Base-by-base conservation (phyloP, 2,797 vertebrate species). In the Nyctalus aviator region DNA sequence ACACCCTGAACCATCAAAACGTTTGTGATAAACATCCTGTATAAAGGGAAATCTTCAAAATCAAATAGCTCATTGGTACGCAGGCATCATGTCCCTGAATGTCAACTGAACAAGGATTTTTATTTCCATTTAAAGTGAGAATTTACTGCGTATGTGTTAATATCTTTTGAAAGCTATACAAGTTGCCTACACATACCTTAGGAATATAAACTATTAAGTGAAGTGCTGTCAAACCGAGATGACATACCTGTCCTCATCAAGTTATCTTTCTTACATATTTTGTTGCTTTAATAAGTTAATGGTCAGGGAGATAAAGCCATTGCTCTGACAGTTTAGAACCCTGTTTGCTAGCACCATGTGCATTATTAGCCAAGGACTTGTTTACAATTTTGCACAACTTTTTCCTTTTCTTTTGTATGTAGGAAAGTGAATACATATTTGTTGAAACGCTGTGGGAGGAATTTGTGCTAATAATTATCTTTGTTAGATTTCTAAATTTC, bases 31-130 rank as follows among this genome's bases (percentile, higher is more conserved):
- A 84, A 30, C 18, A 64, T 68, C 5, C 25, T 66, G 17, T 17
- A 44, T 71, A 35, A 71, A 93, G 69, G 77, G 12, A 83, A 88
- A 57, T 57, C 44, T 77, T 86, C 25, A 85, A 93, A 87, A 73
- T 78, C 18, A 90, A 46, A 53, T 72, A 35, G 21, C 64, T 87
- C 13, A 15, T 57, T 90, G 12, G 0, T 53, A 27, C 59, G 2
- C 21, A 76, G 41, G 0, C 6, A 75, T 46, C 17, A 55, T 64
- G 20, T 72, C 20, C 14, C 25, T n/a, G 76, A 21, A 88, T 72
- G 44, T 41, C 30, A 76, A 48, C 8, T 69, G 41, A 85, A 77
- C 44, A 81, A 71, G 14, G 17, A 75, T 79, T 72, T 94, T 79
- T 35, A 76, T 44, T 78, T 73, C 12, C 23, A 89, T 68, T 66